These are phyloP conservation scores for Corvus moneduloides DNA, from an alignment of 2,113 vertebrate genomes.

Conservation along the genomic window DNA sequence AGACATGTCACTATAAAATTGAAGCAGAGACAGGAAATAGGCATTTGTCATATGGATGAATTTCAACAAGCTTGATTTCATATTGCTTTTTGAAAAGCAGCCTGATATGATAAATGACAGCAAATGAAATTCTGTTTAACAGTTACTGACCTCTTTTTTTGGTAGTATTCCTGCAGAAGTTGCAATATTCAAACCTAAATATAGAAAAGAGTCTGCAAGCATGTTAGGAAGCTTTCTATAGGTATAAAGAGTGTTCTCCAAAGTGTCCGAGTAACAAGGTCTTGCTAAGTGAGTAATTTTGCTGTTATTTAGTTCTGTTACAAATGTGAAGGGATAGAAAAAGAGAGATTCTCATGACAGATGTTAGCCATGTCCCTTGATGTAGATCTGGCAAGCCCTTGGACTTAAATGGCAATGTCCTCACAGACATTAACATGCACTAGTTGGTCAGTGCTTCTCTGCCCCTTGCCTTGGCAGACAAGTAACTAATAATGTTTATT, in stretches of 20 bases:
- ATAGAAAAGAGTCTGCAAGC: neutral
- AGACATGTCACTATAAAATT: neutral
- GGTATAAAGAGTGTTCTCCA: neutral
- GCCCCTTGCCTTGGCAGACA: neutral
- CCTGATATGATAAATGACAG: neutral
- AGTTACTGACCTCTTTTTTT: neutral
- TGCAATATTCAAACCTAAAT: neutral
- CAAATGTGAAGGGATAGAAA: neutral
- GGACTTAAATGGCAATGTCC: neutral
- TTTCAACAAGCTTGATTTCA: constrained; percentile 27
- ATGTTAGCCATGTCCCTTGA: neutral
- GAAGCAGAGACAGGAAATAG: neutral
- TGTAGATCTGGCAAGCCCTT: neutral
- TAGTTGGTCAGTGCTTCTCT: neutral
- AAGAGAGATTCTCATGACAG: neutral
- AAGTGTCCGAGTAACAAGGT: neutral
- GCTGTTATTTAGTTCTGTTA: neutral
- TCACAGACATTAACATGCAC: neutral
- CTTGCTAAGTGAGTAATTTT: neutral
- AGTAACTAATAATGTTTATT: neutral
- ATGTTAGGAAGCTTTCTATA: neutral
- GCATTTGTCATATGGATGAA: constrained; percentile 19
- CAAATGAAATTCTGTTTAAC: constrained; percentile 6
- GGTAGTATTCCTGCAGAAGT: neutral
- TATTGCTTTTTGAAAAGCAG: constrained; percentile 7